A percentile compares a stretch with the other conserved stretches of the same genome.
phyloP scores from a whole-genome alignment of 2,113 vertebrate genomes.

The Syngnathus scovelli region DNA sequence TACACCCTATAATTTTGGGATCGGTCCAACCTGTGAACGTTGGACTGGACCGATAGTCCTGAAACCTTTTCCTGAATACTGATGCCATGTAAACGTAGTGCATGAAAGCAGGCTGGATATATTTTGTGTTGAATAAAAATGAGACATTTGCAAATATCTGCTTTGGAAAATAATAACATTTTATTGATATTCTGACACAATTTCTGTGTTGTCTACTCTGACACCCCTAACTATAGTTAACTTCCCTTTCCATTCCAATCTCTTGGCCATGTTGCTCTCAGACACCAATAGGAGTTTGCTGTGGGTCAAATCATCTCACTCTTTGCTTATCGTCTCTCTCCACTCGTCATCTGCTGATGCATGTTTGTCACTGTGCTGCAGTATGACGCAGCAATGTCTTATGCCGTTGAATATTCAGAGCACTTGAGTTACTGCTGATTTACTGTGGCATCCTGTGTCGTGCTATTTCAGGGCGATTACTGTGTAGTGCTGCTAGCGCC shows the following conservation, averaged over 20 bases:
- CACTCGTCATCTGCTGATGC: conserved; percentile 26
- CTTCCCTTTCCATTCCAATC: conserved; percentile 19
- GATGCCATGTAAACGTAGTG: too few species aligned
- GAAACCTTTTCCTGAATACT: too few species aligned
- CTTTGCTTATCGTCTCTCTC: conserved; percentile 54
- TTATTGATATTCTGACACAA: too few species aligned
- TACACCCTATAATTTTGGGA: not conserved
- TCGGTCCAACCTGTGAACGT: not conserved
- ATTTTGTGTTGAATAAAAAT: too few species aligned
- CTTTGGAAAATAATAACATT: too few species aligned
- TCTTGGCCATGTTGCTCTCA: conserved; percentile 23
- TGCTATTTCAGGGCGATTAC: not conserved
- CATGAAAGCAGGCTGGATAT: too few species aligned
- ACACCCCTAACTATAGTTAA: conserved; percentile 33
- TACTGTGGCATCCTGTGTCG: not conserved
- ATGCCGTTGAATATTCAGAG: not conserved
- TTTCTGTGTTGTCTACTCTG: conserved; percentile 25
- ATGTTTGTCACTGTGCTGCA: not conserved
- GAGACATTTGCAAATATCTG: too few species aligned
- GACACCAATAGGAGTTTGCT: conserved; percentile 24
- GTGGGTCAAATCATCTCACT: conserved; percentile 44
- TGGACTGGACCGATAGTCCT: not conserved
- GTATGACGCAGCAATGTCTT: not conserved
- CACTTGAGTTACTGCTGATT: not conserved
- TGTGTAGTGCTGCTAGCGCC: not conserved